These are phyloP conservation scores for Agrotis clavis DNA, from an alignment of 2,888 invertebrate genomes.

Conservation along the genomic window DNA sequence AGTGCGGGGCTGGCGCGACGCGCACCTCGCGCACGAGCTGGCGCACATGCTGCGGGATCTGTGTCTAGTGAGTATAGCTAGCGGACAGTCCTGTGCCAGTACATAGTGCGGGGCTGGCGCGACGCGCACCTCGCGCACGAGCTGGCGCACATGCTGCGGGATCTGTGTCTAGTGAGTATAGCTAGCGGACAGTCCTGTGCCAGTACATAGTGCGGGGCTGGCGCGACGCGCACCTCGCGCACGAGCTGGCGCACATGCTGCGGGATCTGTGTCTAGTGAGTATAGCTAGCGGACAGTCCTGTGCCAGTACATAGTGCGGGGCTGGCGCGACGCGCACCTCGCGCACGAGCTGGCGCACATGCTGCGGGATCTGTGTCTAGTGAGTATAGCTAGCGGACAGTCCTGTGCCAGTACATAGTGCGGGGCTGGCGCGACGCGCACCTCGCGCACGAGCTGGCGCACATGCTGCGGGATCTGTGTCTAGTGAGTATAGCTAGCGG, in stretches of 20 bases:
- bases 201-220: too few relatives aligned
- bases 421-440: constrained; percentile 69
- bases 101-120: constrained; percentile 39
- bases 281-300: background rate
- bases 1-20: constrained; percentile 66
- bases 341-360: constrained; percentile 71
- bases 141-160: constrained; percentile 78
- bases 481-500: constrained; percentile 67
- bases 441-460: constrained; percentile 66
- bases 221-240: constrained; percentile 69
- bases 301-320: too few relatives aligned
- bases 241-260: constrained; percentile 75
- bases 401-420: too few relatives aligned
- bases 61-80: constrained; percentile 71
- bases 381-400: constrained; percentile 57
- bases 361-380: constrained; percentile 77
- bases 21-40: constrained; percentile 63
- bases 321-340: constrained; percentile 38
- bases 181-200: background rate
- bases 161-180: constrained; percentile 74
- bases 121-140: constrained; percentile 66
- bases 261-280: constrained; percentile 77
- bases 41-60: constrained; percentile 78
- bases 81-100: too few relatives aligned
- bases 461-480: constrained; percentile 77